Base-by-base conservation (phyloP, 2,888 invertebrate species). In the Lordiphosa andalusiaca region DNA sequence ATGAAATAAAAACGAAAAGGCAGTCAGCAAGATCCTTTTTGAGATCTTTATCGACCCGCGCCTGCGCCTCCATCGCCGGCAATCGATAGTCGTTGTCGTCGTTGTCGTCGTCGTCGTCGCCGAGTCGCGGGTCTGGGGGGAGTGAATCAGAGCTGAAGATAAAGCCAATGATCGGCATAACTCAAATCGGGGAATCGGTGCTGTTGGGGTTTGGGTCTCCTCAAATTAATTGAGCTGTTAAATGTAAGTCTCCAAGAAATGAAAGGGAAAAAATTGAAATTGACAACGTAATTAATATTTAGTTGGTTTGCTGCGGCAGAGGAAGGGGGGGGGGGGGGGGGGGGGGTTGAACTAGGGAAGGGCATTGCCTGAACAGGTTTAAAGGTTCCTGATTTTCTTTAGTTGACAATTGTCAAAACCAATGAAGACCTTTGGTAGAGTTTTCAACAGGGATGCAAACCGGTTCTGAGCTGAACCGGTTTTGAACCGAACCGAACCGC, bases 21-120 rank as follows among this genome's bases (percentile, higher is more conserved):
- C 82, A 80, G 75, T 85, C 82, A 82, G 75, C 81, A 75, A 84
- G 85, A 87, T 87, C 88, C 88, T 86, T 87, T 30, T 74, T 85
- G 86, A 87, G 87, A 87, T 87, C 87, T 87, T 88, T 87, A 87
- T 87, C 88, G 74, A 51, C 62, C 36, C 36, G 40, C 37, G 40
- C 65, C 38, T 49, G 39, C 55, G 55, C 33, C 44, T 44, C 44
- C 44, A 44, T 44, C 50, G 25, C 47, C 67, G 68, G 65, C 73
- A 57, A 69, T 60, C 71, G 85, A 86, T 82, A 73, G 75, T 64
- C 67, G 30, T 30, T 3, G 41, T 12, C 25, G 13, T 30, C 6
- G 41, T 12, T 13, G 13, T 30, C 6, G 41, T 12, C 25, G 13
- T 2, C 16, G 75, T 64, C 67, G 30, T 30, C 6, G 41, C 21